Percentiles rank a stretch among this genome's conserved stretches.
Conservation (phyloP, 1,140 invertebrate genomes). For the Drosophila burlai region DNA sequence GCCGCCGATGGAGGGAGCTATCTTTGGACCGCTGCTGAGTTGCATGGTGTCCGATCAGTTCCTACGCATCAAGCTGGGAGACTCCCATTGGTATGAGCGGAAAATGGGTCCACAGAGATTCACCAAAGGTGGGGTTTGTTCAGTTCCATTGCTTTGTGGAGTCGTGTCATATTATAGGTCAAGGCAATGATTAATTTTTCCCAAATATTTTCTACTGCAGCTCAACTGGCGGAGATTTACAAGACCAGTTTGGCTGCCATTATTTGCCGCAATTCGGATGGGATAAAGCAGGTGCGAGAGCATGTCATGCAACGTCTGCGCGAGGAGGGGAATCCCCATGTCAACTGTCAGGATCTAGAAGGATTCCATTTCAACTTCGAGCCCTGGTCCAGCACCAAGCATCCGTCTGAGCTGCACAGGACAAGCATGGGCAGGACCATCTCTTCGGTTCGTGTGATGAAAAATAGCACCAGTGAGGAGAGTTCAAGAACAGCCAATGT, state of each 20-base stretch:
- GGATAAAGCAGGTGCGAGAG: slow-evolving; percentile 90
- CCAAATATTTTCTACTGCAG: slow-evolving; percentile 51
- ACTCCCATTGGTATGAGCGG: slow-evolving; percentile 95
- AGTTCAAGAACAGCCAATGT: not conserved
- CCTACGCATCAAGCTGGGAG: slow-evolving; percentile 90
- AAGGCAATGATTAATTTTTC: too few relatives aligned
- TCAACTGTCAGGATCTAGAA: slow-evolving; percentile 88
- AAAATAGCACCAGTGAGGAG: not conserved
- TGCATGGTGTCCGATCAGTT: slow-evolving; percentile 96
- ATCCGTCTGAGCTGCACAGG: slow-evolving; percentile 45
- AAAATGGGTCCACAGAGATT: slow-evolving; percentile 89
- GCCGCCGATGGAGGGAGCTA: slow-evolving; percentile 88
- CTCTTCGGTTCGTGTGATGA: slow-evolving; percentile 58
- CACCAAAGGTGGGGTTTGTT: slow-evolving; percentile 84
- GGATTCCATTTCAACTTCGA: slow-evolving; percentile 86
- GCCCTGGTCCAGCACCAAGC: slow-evolving; percentile 86
- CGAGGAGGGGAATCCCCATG: slow-evolving; percentile 87
- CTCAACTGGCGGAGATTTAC: slow-evolving; percentile 94
- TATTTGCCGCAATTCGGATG: slow-evolving; percentile 95
- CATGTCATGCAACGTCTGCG: slow-evolving; percentile 90
- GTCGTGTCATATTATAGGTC: too few relatives aligned
- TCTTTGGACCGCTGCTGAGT: slow-evolving; percentile 93
- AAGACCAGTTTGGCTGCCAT: slow-evolving; percentile 93
- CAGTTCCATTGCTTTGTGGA: too few relatives aligned
- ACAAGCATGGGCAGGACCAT: slow-evolving; percentile 43